Evolutionary conservation across 53 echinoderm and acorn worm genomes (phyloP).

Genomic region (Antedon mediterranea): DNA sequence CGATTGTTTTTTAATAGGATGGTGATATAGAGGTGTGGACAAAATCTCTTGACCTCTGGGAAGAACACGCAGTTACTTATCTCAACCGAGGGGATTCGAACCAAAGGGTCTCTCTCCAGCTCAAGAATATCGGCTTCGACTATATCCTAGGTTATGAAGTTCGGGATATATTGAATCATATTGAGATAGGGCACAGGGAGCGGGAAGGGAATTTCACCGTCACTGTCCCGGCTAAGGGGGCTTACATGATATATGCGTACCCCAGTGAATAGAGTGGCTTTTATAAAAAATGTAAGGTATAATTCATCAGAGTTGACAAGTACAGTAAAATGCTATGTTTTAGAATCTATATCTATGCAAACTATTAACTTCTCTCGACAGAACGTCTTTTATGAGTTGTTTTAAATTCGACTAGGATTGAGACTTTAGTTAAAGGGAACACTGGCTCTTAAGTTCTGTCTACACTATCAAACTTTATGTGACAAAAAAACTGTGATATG

Average conservation of each 20-base stretch:
- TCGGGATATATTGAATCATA: constrained; percentile 44
- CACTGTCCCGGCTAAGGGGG: constrained; percentile 46
- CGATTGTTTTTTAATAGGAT: constrained; percentile 13
- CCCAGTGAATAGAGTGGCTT: constrained; percentile 34
- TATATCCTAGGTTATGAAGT: constrained; percentile 44
- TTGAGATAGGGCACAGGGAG: constrained; percentile 47
- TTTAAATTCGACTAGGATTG: too few species aligned
- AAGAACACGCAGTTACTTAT: constrained; percentile 45
- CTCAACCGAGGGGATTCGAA: constrained; percentile 30
- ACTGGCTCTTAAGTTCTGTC: too few species aligned
- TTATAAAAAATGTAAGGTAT: too few species aligned
- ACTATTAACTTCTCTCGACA: too few species aligned
- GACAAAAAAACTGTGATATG: too few species aligned
- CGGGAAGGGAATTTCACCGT: constrained; percentile 22
- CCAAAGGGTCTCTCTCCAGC: constrained; percentile 32
- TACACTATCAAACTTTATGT: too few species aligned
- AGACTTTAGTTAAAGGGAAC: too few species aligned
- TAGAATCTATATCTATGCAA: too few species aligned
- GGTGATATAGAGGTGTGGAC: constrained; percentile 48
- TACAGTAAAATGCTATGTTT: too few species aligned
- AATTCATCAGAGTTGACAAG: too few species aligned
- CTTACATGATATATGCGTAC: constrained; percentile 52
- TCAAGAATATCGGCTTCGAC: constrained; percentile 46
- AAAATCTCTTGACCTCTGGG: constrained; percentile 21
- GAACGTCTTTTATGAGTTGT: too few species aligned